These are phyloP conservation scores for Trachymyrmex cornetzi DNA, from an alignment of 1,140 invertebrate genomes.

Conservation along the genomic window DNA sequence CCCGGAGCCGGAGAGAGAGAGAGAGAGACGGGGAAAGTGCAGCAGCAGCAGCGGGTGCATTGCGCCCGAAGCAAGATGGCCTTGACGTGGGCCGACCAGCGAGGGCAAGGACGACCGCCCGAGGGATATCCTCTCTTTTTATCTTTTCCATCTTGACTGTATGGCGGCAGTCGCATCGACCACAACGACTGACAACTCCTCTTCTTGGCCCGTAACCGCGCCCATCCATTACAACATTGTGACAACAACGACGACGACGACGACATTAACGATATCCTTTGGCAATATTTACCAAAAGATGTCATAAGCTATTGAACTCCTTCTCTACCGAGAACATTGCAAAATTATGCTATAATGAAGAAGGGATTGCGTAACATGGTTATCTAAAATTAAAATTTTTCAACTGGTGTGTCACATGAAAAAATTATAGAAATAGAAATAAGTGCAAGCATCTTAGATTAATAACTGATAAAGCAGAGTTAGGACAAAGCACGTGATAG, in stretches of 20 bases:
- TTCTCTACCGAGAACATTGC: background rate
- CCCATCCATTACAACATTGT: slow-evolving; percentile 66
- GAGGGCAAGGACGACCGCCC: slow-evolving; percentile 86
- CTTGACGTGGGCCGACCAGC: slow-evolving; percentile 84
- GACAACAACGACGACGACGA: slow-evolving; percentile 36
- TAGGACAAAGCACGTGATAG: too few relatives aligned
- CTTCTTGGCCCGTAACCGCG: slow-evolving; percentile 65
- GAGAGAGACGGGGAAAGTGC: slow-evolving; percentile 45
- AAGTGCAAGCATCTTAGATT: too few relatives aligned
- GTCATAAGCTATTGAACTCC: background rate
- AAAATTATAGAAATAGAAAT: too few relatives aligned
- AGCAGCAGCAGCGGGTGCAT: slow-evolving; percentile 80
- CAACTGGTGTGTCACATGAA: too few relatives aligned
- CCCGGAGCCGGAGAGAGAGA: background rate
- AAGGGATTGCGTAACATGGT: slow-evolving; percentile 44
- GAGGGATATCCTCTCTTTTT: slow-evolving; percentile 81
- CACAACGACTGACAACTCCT: slow-evolving; percentile 63
- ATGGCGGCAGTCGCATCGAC: slow-evolving; percentile 67
- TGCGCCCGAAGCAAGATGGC: slow-evolving; percentile 84
- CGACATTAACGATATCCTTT: slow-evolving; percentile 4
- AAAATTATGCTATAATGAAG: slow-evolving; percentile 25
- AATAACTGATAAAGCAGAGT: too few relatives aligned
- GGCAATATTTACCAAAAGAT: slow-evolving; percentile 21
- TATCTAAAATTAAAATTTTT: too few relatives aligned
- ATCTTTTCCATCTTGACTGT: slow-evolving; percentile 63